These are phyloP conservation scores for Natrix natrix DNA, from an alignment of 2,797 vertebrate species.

Conservation along the genomic window DNA sequence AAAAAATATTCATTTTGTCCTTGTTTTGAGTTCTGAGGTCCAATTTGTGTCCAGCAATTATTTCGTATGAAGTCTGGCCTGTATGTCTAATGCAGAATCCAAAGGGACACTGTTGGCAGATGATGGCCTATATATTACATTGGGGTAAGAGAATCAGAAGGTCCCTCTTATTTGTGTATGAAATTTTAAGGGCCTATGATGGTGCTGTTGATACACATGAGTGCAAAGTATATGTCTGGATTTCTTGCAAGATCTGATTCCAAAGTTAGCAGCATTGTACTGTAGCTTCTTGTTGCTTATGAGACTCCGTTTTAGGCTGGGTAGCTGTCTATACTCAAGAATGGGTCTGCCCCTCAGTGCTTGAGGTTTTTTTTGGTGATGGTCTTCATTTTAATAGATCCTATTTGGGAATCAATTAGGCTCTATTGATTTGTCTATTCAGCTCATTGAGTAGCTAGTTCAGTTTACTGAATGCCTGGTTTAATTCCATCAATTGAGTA, in stretches of 20 bases:
- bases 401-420: background rate
- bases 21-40: background rate
- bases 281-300: background rate
- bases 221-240: background rate
- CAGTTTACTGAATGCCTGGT: background rate
- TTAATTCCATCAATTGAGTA: background rate
- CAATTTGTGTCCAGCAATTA: background rate
- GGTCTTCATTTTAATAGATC: background rate
- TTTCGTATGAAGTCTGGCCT: background rate
- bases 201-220: background rate
- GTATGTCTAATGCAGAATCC: background rate
- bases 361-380: background rate
- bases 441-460: background rate
- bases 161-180: background rate
- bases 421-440: background rate
- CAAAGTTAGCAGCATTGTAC: background rate
- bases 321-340: background rate
- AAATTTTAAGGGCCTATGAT: background rate
- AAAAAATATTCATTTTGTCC: background rate
- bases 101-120: background rate
- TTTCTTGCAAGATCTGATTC: background rate
- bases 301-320: background rate
- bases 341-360: background rate
- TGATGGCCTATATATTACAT: background rate
- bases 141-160: background rate